phyloP scores from a whole-genome alignment of 2,888 invertebrate species.

The Acanthosepion lycidas region DNA sequence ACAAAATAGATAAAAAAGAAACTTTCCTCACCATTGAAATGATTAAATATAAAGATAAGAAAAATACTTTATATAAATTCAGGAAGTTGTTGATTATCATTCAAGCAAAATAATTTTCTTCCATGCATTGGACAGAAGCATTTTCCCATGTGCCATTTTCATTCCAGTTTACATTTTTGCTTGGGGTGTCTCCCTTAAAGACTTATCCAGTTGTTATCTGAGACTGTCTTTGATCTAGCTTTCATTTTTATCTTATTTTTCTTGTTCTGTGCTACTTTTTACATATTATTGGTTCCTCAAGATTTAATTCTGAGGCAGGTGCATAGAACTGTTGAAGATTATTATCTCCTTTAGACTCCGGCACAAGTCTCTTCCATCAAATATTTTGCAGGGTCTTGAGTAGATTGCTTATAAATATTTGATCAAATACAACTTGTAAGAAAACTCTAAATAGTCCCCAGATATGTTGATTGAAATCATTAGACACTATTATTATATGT shows the following conservation, averaged over 20 bases:
- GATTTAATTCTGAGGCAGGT: background rate
- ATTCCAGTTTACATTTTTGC: background rate
- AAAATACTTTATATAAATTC: background rate
- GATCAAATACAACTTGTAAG: background rate
- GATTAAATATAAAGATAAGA: background rate
- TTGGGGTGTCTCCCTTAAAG: background rate
- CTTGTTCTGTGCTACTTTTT: background rate
- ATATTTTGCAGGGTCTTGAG: background rate
- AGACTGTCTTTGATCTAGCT: background rate
- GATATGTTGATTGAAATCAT: background rate
- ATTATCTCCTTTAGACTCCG: background rate
- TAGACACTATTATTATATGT: background rate
- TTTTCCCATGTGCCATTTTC: no score
- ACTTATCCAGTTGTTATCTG: background rate
- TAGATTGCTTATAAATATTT: background rate
- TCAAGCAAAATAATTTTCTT: background rate
- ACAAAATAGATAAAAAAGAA: background rate
- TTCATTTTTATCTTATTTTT: background rate
- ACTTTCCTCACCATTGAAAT: background rate
- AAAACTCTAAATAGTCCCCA: background rate
- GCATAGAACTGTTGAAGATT: background rate
- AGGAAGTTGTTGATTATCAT: background rate
- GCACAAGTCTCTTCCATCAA: background rate
- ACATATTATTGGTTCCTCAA: slow-evolving; percentile 7
- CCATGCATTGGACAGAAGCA: no score